Evolutionary conservation across 2,797 vertebrate genomes (phyloP), one percentile per base, ranked within the genome.

Genomic region (Bufotes viridis): DNA sequence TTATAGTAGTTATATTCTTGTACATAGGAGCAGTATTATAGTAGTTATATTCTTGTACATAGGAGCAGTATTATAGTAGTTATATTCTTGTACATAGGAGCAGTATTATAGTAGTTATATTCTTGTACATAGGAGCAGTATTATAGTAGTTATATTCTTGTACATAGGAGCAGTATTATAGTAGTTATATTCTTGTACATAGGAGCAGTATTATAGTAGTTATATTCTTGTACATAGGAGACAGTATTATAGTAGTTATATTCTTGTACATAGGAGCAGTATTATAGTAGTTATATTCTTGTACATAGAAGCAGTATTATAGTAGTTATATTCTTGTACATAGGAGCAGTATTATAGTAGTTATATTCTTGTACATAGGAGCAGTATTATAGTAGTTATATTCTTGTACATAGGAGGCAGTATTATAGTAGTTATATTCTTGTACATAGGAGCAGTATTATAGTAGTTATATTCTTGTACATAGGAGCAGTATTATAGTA

Each of bases 31-130:
- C 63, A 67, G 63, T 67, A 67, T 22, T 24, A 65, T 65, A 61
- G 60, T 58, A 17, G 57, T 58, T 58, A 58, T 58, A 58, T 58
- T 58, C 14, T 61, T 61, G 60, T 20, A 61, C 18, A 61, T 61
- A 20, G 60, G 60, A 42, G 60, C 60, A 61, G 60, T 61, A 61
- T 61, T 61, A 61, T 61, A 61, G 60, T 65, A 65, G 63, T 65
- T 65, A 65, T 65, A 65, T 65, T 65, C 63, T 65, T 65, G 63
- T 65, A 65, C 20, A 65, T 65, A 65, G 63, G 60, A 24, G 63
- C 63, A 65, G n/a, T 65, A 65, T 65, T 65, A 65, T 65, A 65
- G 63, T 65, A 65, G 63, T 65, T 65, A 63, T 63, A 63, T 20
- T 63, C 60, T 65, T 65, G 63, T 65, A 65, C 13, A 65, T 65